A percentile compares a stretch with the other conserved stretches of the same genome.
These are phyloP conservation scores for Tolypeutes matacus DNA, from an alignment of 2,797 vertebrate genomes.

Conservation along the genomic window DNA sequence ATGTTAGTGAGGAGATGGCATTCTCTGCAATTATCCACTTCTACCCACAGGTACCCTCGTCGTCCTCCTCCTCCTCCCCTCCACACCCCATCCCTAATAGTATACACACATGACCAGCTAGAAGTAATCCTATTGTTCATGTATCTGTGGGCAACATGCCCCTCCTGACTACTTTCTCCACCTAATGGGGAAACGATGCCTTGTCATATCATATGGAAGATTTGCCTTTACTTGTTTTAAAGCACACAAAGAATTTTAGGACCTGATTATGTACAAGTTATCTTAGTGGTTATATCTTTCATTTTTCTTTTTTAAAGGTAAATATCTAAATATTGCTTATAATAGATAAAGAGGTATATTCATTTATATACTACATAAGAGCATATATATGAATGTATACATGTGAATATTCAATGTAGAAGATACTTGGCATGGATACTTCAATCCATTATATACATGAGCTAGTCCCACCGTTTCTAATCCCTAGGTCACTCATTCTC, in stretches of 20 bases:
- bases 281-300: neutral
- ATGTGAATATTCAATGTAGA: neutral
- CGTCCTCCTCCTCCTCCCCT: neutral
- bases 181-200: neutral
- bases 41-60: too few species aligned
- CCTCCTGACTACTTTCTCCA: too few species aligned
- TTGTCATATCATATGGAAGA: neutral
- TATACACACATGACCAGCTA: rapidly evolving
- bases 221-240: neutral
- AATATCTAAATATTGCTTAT: neutral
- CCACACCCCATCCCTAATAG: rapidly evolving
- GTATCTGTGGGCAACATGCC: neutral
- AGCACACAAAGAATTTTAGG: neutral
- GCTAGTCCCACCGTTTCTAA: rapidly evolving
- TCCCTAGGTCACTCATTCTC: neutral
- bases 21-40: neutral
- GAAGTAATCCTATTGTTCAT: rapidly evolving
- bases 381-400: neutral
- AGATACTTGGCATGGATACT: neutral
- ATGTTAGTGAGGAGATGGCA: neutral
- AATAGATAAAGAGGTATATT: neutral
- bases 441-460: neutral
- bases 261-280: neutral
- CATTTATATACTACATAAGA: neutral
- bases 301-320: neutral